Percentiles rank a stretch among this genome's conserved stretches.
These are phyloP conservation scores for Caenorhabditis afra DNA, from an alignment of 2,888 invertebrate genomes.

Conservation along the genomic window DNA sequence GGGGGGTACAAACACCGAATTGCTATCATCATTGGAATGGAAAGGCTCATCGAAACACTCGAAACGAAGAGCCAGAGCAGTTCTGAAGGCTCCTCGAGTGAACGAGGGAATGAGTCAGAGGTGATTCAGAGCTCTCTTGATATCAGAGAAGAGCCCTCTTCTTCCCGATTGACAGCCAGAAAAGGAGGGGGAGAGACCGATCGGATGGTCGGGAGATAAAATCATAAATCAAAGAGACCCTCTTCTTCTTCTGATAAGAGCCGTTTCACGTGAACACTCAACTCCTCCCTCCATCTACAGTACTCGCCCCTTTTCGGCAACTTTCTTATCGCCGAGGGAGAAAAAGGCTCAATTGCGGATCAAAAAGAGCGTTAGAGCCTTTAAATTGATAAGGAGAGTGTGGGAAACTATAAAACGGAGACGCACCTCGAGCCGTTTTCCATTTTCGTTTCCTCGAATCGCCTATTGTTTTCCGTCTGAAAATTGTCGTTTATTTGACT, in stretches of 20 bases:
- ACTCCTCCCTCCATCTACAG: background rate
- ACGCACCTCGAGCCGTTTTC: constrained; percentile 1
- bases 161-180: too few relatives aligned
- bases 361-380: constrained; percentile 12
- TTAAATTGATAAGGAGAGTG: constrained; percentile 13
- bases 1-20: constrained; percentile 5
- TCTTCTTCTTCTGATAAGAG: background rate
- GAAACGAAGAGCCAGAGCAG: too few relatives aligned
- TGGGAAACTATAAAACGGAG: background rate
- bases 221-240: too few relatives aligned
- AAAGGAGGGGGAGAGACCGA: too few relatives aligned
- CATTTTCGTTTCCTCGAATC: constrained; percentile 3
- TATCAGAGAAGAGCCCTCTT: too few relatives aligned
- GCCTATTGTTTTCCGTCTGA: background rate
- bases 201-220: too few relatives aligned
- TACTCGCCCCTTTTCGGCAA: background rate
- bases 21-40: background rate
- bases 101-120: too few relatives aligned
- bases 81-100: too few relatives aligned
- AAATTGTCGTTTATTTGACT: background rate
- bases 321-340: too few relatives aligned
- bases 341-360: constrained; percentile 1
- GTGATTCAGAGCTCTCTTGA: too few relatives aligned
- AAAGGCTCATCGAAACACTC: background rate
- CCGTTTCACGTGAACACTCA: background rate